Evolutionary conservation across 2,113 vertebrate genomes (phyloP).

Genomic region (Origma solitaria): DNA sequence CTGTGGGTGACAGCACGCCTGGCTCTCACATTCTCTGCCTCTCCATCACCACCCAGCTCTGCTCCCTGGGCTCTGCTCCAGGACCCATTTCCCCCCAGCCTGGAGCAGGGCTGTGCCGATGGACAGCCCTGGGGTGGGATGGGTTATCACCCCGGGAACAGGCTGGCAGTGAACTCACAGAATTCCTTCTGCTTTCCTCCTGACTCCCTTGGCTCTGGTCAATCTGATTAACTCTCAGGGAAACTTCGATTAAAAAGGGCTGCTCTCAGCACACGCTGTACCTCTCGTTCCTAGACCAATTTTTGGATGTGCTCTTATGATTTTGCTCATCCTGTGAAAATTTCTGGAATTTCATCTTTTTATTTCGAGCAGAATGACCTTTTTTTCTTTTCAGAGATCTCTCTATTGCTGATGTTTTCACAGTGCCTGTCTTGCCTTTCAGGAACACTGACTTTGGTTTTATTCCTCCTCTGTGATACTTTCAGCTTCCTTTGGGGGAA

Average conservation of each 20-base stretch:
- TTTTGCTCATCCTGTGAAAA: neutral
- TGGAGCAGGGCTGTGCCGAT: too few relatives aligned
- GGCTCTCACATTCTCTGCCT: too few relatives aligned
- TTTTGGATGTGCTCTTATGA: neutral
- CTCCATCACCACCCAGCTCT: neutral
- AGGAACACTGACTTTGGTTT: neutral
- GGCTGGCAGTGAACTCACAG: too few relatives aligned
- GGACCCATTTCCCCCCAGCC: too few relatives aligned
- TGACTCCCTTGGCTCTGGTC: neutral
- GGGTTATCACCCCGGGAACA: too few relatives aligned
- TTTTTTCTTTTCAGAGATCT: neutral
- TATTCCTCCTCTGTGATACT: neutral
- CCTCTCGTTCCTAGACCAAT: neutral
- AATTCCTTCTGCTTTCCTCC: neutral
- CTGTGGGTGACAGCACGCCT: fast-evolving
- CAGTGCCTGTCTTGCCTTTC: neutral
- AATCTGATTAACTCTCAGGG: neutral
- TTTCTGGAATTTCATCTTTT: neutral
- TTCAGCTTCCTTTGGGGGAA: neutral
- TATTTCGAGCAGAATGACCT: neutral
- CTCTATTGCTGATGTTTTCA: fast-evolving
- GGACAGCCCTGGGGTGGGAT: too few relatives aligned
- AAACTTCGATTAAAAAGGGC: too few relatives aligned
- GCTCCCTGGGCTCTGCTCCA: too few relatives aligned
- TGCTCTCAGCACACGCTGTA: neutral